Conservation (phyloP, 2,113 vertebrate genomes). For the Hydropotes inermis region DNA sequence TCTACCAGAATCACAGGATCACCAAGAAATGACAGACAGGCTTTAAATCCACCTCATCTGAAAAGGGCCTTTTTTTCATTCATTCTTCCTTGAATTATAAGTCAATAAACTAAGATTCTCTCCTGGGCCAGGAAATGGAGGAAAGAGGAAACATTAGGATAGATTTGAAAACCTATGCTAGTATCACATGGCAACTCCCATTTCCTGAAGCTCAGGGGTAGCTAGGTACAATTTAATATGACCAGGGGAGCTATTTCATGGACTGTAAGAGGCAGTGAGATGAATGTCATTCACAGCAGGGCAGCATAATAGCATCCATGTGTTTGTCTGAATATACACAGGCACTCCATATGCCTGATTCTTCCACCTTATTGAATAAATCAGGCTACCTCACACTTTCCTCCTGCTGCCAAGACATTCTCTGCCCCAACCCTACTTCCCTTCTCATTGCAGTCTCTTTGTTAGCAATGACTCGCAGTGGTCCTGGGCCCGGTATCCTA, state of each 20-base stretch:
- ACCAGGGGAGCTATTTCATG: constrained; percentile 16
- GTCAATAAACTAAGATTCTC: constrained; percentile 11
- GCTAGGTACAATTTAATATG: constrained; percentile 19
- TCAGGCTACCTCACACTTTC: neutral
- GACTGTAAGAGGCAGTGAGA: neutral
- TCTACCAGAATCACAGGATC: neutral
- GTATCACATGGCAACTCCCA: neutral
- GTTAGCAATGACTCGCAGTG: neutral
- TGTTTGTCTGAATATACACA: neutral
- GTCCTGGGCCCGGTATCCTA: neutral
- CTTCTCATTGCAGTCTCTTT: neutral
- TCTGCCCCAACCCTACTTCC: neutral
- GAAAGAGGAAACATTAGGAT: neutral
- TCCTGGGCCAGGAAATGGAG: constrained; percentile 10
- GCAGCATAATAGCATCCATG: neutral
- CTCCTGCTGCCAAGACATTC: neutral
- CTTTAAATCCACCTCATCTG: neutral
- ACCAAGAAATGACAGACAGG: neutral
- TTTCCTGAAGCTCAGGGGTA: constrained; percentile 25
- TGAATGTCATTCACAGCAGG: constrained; percentile 24
- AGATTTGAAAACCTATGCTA: neutral
- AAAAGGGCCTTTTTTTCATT: neutral
- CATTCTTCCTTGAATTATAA: constrained; percentile 20
- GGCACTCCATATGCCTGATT: neutral
- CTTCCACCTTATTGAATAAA: neutral